These are phyloP conservation scores for Lagopus leucura DNA, from an alignment of 2,113 vertebrate species.

Conservation along the genomic window DNA sequence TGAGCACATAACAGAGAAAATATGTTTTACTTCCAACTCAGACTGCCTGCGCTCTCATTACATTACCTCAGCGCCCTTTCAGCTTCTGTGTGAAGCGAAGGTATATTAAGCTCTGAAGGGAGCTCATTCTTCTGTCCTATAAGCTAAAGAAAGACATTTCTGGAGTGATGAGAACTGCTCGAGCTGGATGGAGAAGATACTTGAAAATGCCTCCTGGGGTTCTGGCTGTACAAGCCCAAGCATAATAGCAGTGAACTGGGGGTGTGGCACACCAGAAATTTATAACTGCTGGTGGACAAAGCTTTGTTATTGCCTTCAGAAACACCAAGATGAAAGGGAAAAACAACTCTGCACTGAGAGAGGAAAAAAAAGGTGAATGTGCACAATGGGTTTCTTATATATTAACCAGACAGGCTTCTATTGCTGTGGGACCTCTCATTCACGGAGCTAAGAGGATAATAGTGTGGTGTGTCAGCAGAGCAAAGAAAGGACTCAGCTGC, in stretches of 20 bases:
- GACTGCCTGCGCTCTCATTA: constrained; percentile 54
- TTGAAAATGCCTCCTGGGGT: constrained; percentile 25
- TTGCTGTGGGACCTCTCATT: constrained; percentile 18
- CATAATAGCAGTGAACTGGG: neutral
- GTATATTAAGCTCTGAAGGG: constrained; percentile 55
- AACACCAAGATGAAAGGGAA: constrained; percentile 8
- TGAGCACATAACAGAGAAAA: constrained; percentile 67
- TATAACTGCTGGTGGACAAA: constrained; percentile 28
- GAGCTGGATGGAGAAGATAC: constrained; percentile 48
- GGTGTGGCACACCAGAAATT: constrained; percentile 29
- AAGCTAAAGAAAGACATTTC: constrained; percentile 43
- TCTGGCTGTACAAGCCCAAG: constrained; percentile 15
- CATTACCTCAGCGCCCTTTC: constrained; percentile 7
- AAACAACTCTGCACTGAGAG: neutral
- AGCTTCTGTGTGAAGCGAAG: constrained; percentile 14
- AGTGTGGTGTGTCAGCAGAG: constrained; percentile 59
- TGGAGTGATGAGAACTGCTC: constrained; percentile 37
- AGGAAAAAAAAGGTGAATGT: neutral
- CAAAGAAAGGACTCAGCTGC: neutral
- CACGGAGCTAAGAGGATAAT: constrained; percentile 9
- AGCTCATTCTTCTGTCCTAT: constrained; percentile 51
- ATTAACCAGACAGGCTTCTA: neutral
- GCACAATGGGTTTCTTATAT: constrained; percentile 8
- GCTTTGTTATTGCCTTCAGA: constrained; percentile 20
- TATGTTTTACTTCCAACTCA: constrained; percentile 61